These are phyloP conservation scores for Sprattus sprattus DNA, from an alignment of 2,113 vertebrate genomes.

Conservation along the genomic window DNA sequence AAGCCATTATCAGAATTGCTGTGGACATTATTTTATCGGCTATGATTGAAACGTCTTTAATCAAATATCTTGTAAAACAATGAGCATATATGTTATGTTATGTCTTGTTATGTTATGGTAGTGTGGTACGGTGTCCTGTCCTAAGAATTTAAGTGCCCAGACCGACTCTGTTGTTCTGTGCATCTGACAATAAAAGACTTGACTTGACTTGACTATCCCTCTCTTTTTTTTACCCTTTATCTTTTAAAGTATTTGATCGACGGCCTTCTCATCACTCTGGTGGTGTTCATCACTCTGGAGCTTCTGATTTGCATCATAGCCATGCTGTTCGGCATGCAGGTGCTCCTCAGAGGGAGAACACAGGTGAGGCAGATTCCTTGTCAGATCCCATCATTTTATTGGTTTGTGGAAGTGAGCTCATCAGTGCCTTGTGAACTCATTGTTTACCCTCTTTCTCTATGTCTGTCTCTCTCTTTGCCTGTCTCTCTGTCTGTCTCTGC, in stretches of 20 bases:
- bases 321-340: neutral
- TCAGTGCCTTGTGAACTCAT: neutral
- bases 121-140: too few species aligned
- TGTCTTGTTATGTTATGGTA: too few species aligned
- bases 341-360: neutral
- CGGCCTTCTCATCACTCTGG: neutral
- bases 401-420: neutral
- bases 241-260: neutral
- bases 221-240: neutral
- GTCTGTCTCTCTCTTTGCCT: neutral
- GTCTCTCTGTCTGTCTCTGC: neutral
- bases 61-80: neutral
- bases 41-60: too few species aligned
- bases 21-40: neutral
- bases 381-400: neutral
- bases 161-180: too few species aligned
- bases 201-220: too few species aligned
- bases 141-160: too few species aligned
- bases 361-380: neutral
- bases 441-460: neutral
- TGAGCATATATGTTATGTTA: too few species aligned
- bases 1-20: neutral
- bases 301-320: constrained; percentile 3
- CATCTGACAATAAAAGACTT: too few species aligned
- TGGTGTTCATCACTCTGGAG: neutral